Conservation (phyloP, 2,797 vertebrate genomes). For the Naso thynnoides region DNA sequence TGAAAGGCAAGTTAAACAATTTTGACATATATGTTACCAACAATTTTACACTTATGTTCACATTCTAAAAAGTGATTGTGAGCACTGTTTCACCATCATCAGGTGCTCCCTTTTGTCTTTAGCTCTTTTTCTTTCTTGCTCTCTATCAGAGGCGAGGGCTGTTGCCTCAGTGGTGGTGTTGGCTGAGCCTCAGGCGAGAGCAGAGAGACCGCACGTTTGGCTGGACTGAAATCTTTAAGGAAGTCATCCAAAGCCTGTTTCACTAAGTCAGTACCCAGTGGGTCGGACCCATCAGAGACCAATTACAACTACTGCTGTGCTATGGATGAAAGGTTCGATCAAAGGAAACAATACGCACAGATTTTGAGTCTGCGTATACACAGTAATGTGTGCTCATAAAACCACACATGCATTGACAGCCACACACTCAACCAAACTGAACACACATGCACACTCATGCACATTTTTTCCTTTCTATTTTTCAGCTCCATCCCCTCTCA, state of each 20-base stretch:
- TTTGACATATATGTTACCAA: constrained; percentile 8
- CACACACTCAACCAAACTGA: neutral
- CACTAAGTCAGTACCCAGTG: constrained; percentile 62
- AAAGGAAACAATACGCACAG: constrained; percentile 56
- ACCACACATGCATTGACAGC: neutral
- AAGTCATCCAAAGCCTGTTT: constrained; percentile 69
- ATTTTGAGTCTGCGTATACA: constrained; percentile 10
- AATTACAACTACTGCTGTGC: constrained; percentile 72
- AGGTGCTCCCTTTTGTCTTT: constrained; percentile 27
- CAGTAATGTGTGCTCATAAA: neutral
- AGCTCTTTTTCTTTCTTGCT: constrained; percentile 27
- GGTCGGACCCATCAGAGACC: constrained; percentile 75
- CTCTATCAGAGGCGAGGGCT: constrained; percentile 48
- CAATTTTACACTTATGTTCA: constrained; percentile 5
- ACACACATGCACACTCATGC: neutral
- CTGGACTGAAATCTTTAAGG: constrained; percentile 73
- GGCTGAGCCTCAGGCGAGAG: constrained; percentile 66
- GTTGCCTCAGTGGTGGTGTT: constrained; percentile 57
- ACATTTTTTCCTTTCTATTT: neutral
- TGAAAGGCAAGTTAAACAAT: too few relatives aligned
- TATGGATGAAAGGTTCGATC: constrained; percentile 59
- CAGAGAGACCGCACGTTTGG: constrained; percentile 63
- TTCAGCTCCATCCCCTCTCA: constrained; percentile 17
- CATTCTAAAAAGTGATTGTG: constrained; percentile 7
- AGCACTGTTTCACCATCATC: constrained; percentile 18